Evolutionary conservation across 2,797 vertebrate species (phyloP), one percentile per base, ranked within the genome.

Genomic region (Paguma larvata): DNA sequence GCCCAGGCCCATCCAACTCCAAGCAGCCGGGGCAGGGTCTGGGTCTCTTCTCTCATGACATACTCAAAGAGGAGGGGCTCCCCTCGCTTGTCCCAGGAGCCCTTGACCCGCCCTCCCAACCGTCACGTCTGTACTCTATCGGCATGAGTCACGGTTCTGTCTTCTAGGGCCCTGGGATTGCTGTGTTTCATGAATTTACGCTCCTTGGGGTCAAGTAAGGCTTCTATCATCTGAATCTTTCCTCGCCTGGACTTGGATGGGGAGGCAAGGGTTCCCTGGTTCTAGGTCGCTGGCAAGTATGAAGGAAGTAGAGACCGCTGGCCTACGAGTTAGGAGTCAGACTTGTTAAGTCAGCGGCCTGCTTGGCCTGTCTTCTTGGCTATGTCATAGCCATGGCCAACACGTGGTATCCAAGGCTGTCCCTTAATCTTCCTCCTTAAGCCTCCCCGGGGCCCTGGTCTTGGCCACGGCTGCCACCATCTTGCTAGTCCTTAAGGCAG

Each of bases 91-190:
- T 80, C 80, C 51, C 30, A 23, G 44, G 68, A 91, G 25, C 46
- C 27, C 38, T 34, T 34, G 51, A 27, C 85, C 79, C 68, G 21
- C 70, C 75, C 16, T 18, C 18, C 5, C 23, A 44, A 67, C 63
- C 59, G 3, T 51, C 51, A 51, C 48, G 11, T n/a, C 16, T 0
- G 1, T 46, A 1, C n/a, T 34, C 3, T 44, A 53, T 53, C n/a
- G 65, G 15, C 77, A n/a, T 25, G 41, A 44, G n/a, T 63, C 53
- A 56, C 25, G 32, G 0, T 79, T 90, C 75, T 73, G 63, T 68
- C 63, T 21, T 87, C 19, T 41, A 23, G 15, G 13, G 21, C n/a
- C 14, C 51, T 67, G 59, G 67, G 11, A 38, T 63, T 59, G 68
- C 21, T 51, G 16, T 34, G 10, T 53, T 89, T 53, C 16, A 4